A percentile compares a stretch with the other conserved stretches of the same genome.
Evolutionary conservation across 2,797 vertebrate species (phyloP).

Genomic region (Diglossa cyanea): DNA sequence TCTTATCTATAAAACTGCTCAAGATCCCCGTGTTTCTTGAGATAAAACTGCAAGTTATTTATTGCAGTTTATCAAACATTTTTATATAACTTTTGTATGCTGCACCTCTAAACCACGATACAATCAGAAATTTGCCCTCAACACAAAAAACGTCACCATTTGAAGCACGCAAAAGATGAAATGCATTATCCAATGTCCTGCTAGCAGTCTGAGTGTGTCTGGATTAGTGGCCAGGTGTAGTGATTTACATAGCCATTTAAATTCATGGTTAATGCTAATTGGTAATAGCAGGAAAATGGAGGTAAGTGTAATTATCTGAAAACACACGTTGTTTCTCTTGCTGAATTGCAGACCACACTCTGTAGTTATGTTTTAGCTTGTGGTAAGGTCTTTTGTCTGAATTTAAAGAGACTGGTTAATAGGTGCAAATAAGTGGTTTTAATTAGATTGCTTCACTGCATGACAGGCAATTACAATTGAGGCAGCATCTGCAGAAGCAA

Average conservation of each 20-base stretch:
- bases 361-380: not conserved
- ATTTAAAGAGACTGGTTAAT: conserved; percentile 37
- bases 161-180: not conserved
- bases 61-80: not conserved
- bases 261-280: conserved; percentile 14
- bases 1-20: not conserved
- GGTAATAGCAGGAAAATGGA: conserved; percentile 8
- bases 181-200: not conserved
- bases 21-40: not conserved
- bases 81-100: not conserved
- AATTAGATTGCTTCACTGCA: conserved; percentile 9
- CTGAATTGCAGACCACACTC: not conserved
- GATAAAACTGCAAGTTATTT: not conserved
- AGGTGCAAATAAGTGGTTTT: conserved; percentile 45
- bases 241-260: not conserved
- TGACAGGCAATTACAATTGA: conserved; percentile 25
- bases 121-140: not conserved
- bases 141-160: not conserved
- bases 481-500: conserved; percentile 1
- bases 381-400: conserved; percentile 35
- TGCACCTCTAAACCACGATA: not conserved
- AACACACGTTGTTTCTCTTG: not conserved
- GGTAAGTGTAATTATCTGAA: conserved; percentile 29
- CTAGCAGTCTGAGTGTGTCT: not conserved
- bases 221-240: not conserved